These are phyloP conservation scores for Ceyx erithaca DNA, from an alignment of 2,797 vertebrate genomes.

Conservation along the genomic window DNA sequence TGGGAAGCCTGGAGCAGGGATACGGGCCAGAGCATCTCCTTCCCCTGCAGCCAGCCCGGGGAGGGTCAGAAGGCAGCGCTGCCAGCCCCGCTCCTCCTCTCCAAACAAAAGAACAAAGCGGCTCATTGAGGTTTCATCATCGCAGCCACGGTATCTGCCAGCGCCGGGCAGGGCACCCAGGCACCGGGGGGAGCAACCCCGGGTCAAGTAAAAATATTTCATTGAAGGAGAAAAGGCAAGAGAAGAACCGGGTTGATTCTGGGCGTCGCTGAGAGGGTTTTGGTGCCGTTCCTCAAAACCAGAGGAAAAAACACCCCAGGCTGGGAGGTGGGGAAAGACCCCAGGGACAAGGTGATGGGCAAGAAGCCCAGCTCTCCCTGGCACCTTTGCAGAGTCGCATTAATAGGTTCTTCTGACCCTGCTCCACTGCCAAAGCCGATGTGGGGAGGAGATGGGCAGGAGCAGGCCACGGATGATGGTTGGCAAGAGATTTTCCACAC, in stretches of 20 bases:
- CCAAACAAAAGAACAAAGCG: constrained; percentile 20
- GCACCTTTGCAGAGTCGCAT: background rate
- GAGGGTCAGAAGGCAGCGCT: background rate
- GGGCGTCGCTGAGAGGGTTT: rapidly evolving
- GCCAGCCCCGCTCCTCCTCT: background rate
- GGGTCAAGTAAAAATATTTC: background rate
- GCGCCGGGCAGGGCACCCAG: background rate
- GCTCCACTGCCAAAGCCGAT: background rate
- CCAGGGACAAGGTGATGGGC: rapidly evolving
- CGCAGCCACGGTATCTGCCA: background rate
- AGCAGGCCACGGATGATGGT: rapidly evolving
- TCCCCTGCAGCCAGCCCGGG: background rate
- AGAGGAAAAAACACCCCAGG: background rate
- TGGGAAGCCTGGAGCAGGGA: background rate
- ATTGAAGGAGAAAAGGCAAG: background rate
- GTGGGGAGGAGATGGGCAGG: background rate
- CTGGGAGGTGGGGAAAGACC: background rate
- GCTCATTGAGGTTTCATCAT: background rate
- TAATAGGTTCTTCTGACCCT: background rate
- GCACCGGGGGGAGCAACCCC: background rate
- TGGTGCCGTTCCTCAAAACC: background rate
- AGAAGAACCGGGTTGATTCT: background rate
- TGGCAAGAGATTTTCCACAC: background rate
- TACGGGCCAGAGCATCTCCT: background rate
- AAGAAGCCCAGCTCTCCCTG: background rate